Evolutionary conservation across 2,888 invertebrate genomes (phyloP), one percentile per base, ranked within the genome.

Genomic region (Leptopilina myrica): DNA sequence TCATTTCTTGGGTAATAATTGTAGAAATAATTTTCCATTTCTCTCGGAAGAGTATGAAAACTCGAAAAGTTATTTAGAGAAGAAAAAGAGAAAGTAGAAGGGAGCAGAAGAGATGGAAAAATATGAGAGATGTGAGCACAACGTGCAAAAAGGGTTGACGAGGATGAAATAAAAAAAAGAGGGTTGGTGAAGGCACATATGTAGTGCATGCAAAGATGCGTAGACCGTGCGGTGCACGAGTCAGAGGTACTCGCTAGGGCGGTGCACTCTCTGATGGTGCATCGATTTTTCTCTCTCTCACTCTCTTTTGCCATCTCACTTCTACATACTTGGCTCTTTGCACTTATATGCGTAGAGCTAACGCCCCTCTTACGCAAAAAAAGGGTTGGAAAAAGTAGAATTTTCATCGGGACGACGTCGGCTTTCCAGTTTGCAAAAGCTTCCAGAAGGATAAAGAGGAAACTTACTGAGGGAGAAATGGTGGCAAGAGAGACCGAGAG

Each of bases 211-310:
- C 88, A 87, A 89, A 89, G 90, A 89, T 90, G 89, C 90, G 90
- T 90, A 88, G 87, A 87, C 86, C 85, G 86, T 87, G 46, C 7
- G 46, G 86, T 85, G 86, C 86, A 85, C 85, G 84, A 85, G 87
- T 81, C 26, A 62, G 14, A 76, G 78, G 78, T 75, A 81, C 80
- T 53, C 88, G 87, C 88, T 86, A 90, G 90, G 90, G 90, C 91
- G 90, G 88, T 91, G 91, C 90, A 91, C 91, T 87, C 90, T 59
- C 59, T 59, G 59, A 15, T 89, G 87, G 88, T 88, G 88, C 91
- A 90, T 91, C 89, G 91, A 90, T 91, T 90, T 90, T 89, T 89
- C 89, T 88, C 86, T 87, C 87, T 87, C 87, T 85, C 86, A 86
- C 85, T 86, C 85, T 86, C 79, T 85, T 85, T 86, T 78, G 81